Conservation (phyloP, 2,113 vertebrate species). For the Pachycephala philippinensis region DNA sequence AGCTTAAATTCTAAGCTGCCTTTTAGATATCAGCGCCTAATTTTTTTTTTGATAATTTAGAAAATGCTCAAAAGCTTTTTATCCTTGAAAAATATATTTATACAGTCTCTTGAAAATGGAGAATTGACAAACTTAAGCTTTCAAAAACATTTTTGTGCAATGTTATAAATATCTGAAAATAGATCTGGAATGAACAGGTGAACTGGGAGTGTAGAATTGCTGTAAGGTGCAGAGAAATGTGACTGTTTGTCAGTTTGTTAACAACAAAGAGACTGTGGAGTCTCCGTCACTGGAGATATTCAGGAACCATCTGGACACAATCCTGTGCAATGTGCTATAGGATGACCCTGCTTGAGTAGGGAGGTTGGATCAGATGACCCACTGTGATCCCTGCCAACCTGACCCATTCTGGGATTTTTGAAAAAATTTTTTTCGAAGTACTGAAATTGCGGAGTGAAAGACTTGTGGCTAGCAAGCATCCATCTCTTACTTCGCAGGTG, state of each 20-base stretch:
- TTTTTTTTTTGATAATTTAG: background rate
- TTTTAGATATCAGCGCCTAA: background rate
- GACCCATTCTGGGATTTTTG: background rate
- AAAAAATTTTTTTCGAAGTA: background rate
- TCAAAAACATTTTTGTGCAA: background rate
- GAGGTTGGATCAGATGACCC: background rate
- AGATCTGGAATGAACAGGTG: background rate
- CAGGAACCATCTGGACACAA: background rate
- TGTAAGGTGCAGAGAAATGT: background rate
- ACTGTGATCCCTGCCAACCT: background rate
- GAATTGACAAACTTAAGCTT: background rate
- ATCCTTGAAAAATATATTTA: background rate
- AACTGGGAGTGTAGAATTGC: background rate
- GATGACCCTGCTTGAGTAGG: background rate
- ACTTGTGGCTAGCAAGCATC: background rate
- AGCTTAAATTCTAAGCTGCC: background rate
- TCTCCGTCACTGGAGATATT: background rate
- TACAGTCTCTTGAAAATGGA: background rate
- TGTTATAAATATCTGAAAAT: background rate
- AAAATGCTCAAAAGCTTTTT: background rate
- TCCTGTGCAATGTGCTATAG: background rate
- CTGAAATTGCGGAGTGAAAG: background rate
- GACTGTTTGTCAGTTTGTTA: background rate
- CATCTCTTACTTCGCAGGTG: background rate
- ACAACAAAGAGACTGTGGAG: background rate